phyloP scores from a whole-genome alignment of 2,113 vertebrate genomes.

The Peromyscus californicus region DNA sequence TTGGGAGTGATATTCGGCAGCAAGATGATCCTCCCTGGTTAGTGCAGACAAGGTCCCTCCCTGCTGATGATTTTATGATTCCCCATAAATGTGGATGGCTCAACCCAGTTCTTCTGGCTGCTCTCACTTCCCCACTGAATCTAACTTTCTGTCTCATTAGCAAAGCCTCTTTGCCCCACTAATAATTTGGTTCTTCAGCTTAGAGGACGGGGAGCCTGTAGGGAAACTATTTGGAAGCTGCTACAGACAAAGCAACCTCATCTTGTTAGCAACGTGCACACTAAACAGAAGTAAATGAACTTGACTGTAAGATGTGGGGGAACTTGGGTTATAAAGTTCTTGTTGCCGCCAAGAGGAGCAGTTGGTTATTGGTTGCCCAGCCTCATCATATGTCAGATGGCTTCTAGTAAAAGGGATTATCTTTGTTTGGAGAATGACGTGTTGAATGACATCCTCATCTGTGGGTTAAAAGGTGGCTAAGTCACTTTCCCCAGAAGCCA shows the following conservation, averaged over 20 bases:
- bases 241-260: neutral
- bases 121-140: neutral
- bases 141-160: constrained; percentile 58
- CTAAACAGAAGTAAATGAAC: constrained; percentile 40
- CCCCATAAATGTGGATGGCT: constrained; percentile 30
- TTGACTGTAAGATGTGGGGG: neutral
- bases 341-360: neutral
- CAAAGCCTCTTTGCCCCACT: constrained; percentile 32
- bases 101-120: constrained; percentile 30
- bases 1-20: neutral
- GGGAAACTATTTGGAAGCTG: constrained; percentile 47
- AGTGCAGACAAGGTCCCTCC: neutral
- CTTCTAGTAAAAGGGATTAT: constrained; percentile 43
- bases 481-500: constrained; percentile 38
- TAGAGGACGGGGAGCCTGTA: neutral
- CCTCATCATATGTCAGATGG: constrained; percentile 29
- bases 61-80: constrained; percentile 11
- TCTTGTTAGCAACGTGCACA: constrained; percentile 46
- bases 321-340: constrained; percentile 49
- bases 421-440: constrained; percentile 47
- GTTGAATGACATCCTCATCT: constrained; percentile 46
- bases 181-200: constrained; percentile 49
- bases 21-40: constrained; percentile 7
- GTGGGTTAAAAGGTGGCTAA: constrained; percentile 32
- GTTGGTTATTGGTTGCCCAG: neutral